Conservation (phyloP, 2,113 vertebrate species). For the Sula dactylatra region DNA sequence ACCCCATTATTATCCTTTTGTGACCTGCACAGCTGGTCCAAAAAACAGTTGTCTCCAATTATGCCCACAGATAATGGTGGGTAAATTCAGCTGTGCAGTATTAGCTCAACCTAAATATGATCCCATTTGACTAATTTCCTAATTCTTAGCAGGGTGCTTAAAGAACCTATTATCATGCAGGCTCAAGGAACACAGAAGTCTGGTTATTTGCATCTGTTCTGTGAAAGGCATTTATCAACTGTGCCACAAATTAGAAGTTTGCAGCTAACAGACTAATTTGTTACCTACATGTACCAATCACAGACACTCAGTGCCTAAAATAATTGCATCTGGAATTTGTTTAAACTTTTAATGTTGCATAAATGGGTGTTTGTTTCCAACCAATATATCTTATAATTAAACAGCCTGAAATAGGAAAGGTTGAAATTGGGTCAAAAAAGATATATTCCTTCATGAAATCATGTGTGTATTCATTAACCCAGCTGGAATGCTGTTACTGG, state of each 20-base stretch:
- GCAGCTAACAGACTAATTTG: constrained; percentile 51
- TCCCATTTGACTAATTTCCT: constrained; percentile 86
- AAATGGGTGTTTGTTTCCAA: constrained; percentile 46
- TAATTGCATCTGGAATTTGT: constrained; percentile 55
- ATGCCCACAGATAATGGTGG: constrained; percentile 79
- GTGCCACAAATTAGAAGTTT: constrained; percentile 48
- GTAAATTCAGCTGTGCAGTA: constrained; percentile 79
- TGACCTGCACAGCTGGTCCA: constrained; percentile 77
- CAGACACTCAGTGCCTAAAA: neutral
- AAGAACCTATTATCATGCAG: constrained; percentile 68
- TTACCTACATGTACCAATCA: constrained; percentile 50
- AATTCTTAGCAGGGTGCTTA: constrained; percentile 80
- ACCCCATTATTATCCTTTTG: constrained; percentile 75
- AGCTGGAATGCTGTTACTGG: constrained; percentile 13
- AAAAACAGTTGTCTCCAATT: constrained; percentile 83
- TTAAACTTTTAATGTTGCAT: constrained; percentile 40
- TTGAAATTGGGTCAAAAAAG: constrained; percentile 42
- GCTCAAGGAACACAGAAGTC: constrained; percentile 57
- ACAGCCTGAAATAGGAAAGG: constrained; percentile 39
- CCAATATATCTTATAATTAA: constrained; percentile 49
- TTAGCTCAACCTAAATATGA: constrained; percentile 85
- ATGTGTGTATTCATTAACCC: constrained; percentile 50
- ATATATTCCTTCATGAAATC: constrained; percentile 43
- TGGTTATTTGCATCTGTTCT: constrained; percentile 64
- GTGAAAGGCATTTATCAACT: constrained; percentile 64